Evolutionary conservation across 1,140 invertebrate genomes (phyloP).

Genomic region (Coelopa frigida): DNA sequence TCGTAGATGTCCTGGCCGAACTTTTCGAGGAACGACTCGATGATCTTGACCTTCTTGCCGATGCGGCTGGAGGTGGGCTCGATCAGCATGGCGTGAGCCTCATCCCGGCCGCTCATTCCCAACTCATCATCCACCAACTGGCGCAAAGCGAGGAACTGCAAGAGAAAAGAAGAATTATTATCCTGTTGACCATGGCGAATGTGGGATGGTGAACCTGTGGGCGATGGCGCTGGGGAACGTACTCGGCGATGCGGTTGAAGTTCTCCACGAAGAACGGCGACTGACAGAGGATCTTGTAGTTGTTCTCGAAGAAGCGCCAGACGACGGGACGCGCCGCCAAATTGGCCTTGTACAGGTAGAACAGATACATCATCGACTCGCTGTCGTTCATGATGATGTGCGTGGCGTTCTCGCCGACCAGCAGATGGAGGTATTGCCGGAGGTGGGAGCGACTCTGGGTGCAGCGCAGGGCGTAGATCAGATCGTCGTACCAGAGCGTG

Average conservation of each 20-base stretch:
- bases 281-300: constrained; percentile 24
- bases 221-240: constrained; percentile 19
- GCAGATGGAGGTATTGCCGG: constrained; percentile 22
- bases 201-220: too few relatives aligned
- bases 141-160: constrained; percentile 27
- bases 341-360: constrained; percentile 28
- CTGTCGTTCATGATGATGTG: constrained; percentile 21
- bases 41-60: constrained; percentile 28
- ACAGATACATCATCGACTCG: constrained; percentile 29
- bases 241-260: constrained; percentile 44
- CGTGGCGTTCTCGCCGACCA: constrained; percentile 27
- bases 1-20: constrained; percentile 29
- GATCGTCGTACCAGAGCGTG: constrained; percentile 23
- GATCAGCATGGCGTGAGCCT: constrained; percentile 14
- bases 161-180: background rate
- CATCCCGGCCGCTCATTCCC: constrained; percentile 10
- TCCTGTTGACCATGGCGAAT: constrained; percentile 14
- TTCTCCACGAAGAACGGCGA: constrained; percentile 23
- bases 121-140: constrained; percentile 20
- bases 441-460: constrained; percentile 26
- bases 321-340: constrained; percentile 19
- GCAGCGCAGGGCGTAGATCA: constrained; percentile 32
- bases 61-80: constrained; percentile 19
- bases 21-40: constrained; percentile 28
- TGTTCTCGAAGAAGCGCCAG: constrained; percentile 28